A percentile compares a stretch with the other conserved stretches of the same genome.
Conservation (phyloP, 2,113 vertebrate species). For the Myodes glareolus region DNA sequence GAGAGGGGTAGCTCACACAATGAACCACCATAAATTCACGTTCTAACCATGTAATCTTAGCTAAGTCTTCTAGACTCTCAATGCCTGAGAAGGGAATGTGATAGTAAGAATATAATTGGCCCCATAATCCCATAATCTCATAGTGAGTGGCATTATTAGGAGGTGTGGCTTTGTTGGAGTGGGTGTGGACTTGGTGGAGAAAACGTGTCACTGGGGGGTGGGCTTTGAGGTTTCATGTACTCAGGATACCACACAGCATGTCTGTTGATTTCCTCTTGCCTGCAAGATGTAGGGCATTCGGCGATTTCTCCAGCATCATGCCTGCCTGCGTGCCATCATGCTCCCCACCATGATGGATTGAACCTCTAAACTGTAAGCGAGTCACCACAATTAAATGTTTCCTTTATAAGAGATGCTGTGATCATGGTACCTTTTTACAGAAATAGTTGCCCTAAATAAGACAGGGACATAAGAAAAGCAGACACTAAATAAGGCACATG, state of each 20-base stretch:
- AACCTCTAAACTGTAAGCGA: neutral
- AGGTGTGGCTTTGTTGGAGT: neutral
- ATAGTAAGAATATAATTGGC: neutral
- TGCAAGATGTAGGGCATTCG: rapidly evolving
- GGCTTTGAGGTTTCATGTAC: neutral
- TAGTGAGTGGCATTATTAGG: neutral
- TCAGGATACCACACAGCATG: neutral
- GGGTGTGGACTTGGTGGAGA: no score
- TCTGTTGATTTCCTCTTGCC: neutral
- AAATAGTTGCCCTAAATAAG: neutral
- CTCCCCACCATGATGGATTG: neutral
- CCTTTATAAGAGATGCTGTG: neutral
- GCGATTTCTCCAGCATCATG: neutral
- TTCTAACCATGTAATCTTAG: neutral
- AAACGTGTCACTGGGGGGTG: neutral
- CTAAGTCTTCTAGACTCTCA: neutral
- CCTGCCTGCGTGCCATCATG: neutral
- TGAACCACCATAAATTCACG: neutral
- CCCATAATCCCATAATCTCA: neutral
- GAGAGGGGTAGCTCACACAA: neutral
- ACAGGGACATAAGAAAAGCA: neutral
- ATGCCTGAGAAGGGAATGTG: neutral
- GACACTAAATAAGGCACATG: neutral
- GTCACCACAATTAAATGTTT: neutral
- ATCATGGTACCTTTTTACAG: neutral